Conservation (phyloP, 1,140 invertebrate species). For the Apis laboriosa region DNA sequence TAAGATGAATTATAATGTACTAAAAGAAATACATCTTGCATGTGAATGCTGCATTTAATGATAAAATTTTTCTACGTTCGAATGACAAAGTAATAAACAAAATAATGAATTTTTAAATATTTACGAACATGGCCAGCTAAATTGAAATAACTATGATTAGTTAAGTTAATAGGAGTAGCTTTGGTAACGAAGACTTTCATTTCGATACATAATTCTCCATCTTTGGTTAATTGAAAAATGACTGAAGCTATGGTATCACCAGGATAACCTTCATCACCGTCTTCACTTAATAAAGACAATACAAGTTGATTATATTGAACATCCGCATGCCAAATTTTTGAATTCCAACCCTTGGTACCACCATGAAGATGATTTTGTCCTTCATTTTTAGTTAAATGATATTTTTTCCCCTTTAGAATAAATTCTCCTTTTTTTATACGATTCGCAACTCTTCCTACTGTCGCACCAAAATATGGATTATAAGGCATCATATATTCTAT, state of each 20-base stretch:
- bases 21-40: background rate
- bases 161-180: conserved; percentile 93
- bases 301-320: conserved; percentile 65
- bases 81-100: background rate
- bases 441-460: conserved; percentile 94
- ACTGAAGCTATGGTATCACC: conserved; percentile 87
- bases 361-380: conserved; percentile 91
- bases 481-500: conserved; percentile 82
- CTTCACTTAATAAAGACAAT: conserved; percentile 87
- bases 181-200: conserved; percentile 89
- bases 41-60: background rate
- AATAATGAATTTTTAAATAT: background rate
- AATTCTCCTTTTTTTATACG: conserved; percentile 89
- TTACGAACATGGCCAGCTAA: conserved; percentile 89
- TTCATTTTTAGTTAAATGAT: conserved; percentile 88
- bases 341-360: conserved; percentile 92
- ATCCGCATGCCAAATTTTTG: conserved; percentile 85
- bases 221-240: conserved; percentile 86
- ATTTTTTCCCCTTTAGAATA: conserved; percentile 85
- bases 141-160: conserved; percentile 98
- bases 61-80: background rate
- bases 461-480: conserved; percentile 92
- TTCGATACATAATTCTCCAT: conserved; percentile 87
- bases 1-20: background rate
- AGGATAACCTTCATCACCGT: conserved; percentile 94